Evolutionary conservation across 2,113 vertebrate genomes (phyloP).

Genomic region (Saguinus midas): DNA sequence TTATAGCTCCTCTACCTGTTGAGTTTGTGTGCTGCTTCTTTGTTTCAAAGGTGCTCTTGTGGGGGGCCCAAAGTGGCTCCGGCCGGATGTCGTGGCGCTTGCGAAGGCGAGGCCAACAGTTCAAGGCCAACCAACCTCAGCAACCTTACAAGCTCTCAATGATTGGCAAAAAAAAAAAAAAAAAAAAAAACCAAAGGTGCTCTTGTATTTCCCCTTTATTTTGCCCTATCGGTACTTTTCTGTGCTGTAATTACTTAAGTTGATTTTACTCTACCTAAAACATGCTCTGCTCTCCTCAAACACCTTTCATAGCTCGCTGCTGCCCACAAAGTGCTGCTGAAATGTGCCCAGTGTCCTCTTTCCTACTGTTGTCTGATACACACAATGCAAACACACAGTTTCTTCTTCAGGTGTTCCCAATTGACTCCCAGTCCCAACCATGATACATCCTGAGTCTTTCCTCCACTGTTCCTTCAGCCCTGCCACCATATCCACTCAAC

Average conservation of each 20-base stretch:
- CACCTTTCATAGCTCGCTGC: neutral
- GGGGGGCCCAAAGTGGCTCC: too few relatives aligned
- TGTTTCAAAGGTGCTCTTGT: neutral
- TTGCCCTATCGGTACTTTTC: neutral
- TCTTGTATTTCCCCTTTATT: neutral
- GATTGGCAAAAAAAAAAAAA: too few relatives aligned
- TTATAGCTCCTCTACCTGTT: neutral
- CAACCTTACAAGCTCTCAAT: too few relatives aligned
- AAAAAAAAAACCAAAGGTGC: too few relatives aligned
- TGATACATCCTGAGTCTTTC: neutral
- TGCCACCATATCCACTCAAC: neutral
- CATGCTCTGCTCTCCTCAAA: neutral
- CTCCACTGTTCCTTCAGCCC: neutral
- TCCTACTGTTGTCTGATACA: neutral
- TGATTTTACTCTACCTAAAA: conserved; percentile 8
- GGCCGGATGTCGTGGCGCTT: too few relatives aligned
- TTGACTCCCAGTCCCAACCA: neutral
- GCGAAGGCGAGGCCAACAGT: too few relatives aligned
- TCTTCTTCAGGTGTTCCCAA: neutral
- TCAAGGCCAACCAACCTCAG: too few relatives aligned
- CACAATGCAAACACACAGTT: neutral
- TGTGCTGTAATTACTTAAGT: neutral
- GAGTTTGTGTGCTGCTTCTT: neutral
- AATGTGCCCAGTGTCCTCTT: neutral
- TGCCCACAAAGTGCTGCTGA: neutral